A percentile compares a stretch with the other conserved stretches of the same genome.
These are phyloP conservation scores for Protophormia terraenovae DNA, from an alignment of 2,888 invertebrate species.

Conservation along the genomic window DNA sequence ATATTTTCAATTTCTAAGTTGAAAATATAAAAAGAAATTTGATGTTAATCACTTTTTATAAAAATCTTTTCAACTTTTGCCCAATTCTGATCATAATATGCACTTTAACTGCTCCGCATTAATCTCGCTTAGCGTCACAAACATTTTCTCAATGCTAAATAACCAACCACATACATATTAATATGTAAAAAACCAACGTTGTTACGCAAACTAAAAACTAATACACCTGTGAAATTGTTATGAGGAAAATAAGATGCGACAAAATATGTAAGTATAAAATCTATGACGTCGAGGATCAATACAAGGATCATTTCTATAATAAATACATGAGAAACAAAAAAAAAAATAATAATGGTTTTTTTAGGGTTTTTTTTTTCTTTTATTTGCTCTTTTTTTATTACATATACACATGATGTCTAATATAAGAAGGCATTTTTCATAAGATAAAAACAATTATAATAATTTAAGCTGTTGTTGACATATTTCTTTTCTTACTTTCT, in stretches of 20 bases:
- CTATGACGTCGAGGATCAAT: neutral
- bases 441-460: conserved; percentile 65
- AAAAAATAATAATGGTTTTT: conserved; percentile 25
- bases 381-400: conserved; percentile 67
- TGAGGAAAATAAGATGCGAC: conserved; percentile 67
- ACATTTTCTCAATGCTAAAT: no score
- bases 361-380: conserved; percentile 65
- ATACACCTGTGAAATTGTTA: conserved; percentile 59
- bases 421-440: conserved; percentile 61
- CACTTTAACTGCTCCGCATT: no score
- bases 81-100: no score
- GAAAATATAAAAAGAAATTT: no score
- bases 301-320: neutral
- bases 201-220: neutral
- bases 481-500: conserved; percentile 37
- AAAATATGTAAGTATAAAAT: conserved; percentile 12
- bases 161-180: no score
- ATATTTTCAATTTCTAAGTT: no score
- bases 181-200: neutral
- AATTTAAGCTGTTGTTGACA: conserved; percentile 53
- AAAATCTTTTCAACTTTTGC: no score
- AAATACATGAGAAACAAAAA: conserved; percentile 65
- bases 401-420: conserved; percentile 62
- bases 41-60: no score
- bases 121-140: no score